Evolutionary conservation across 1,140 invertebrate species (phyloP).

Genomic region (Colletes gigas): DNA sequence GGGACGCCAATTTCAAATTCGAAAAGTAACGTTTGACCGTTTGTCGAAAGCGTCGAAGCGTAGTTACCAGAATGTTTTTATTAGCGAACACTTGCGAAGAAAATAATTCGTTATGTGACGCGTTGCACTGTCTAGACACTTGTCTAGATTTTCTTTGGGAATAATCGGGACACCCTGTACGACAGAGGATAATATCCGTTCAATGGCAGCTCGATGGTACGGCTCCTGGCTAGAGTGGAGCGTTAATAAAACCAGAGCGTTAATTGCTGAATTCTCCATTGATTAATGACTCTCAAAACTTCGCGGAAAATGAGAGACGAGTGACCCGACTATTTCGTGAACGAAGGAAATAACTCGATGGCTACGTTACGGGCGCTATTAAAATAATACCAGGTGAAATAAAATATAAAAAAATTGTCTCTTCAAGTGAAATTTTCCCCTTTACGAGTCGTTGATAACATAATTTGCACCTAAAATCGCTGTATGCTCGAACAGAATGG

Average conservation of each 20-base stretch:
- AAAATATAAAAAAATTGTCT: no score
- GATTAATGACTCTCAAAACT: conserved; percentile 30
- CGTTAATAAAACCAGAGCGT: conserved; percentile 41
- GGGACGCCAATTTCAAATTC: no score
- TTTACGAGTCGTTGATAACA: background rate
- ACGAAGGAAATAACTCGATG: conserved; percentile 19
- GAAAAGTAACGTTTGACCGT: no score
- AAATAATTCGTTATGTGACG: no score
- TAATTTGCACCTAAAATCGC: no score
- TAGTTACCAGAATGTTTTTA: no score
- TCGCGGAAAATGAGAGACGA: background rate
- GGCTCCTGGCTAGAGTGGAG: conserved; percentile 1
- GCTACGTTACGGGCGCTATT: conserved; percentile 13
- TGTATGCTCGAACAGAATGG: no score
- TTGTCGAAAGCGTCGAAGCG: no score
- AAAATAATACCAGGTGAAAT: no score
- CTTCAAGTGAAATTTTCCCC: no score
- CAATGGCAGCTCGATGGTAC: background rate
- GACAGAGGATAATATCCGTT: background rate
- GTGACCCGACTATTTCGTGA: conserved; percentile 19
- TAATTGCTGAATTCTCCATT: conserved; percentile 44
- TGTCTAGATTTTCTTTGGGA: background rate
- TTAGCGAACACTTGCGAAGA: no score
- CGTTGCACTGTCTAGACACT: no score
- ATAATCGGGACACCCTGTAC: background rate